Evolutionary conservation across 2,888 invertebrate genomes (phyloP), one percentile per base, ranked within the genome.

Genomic region (Ganaspis brasiliensis): DNA sequence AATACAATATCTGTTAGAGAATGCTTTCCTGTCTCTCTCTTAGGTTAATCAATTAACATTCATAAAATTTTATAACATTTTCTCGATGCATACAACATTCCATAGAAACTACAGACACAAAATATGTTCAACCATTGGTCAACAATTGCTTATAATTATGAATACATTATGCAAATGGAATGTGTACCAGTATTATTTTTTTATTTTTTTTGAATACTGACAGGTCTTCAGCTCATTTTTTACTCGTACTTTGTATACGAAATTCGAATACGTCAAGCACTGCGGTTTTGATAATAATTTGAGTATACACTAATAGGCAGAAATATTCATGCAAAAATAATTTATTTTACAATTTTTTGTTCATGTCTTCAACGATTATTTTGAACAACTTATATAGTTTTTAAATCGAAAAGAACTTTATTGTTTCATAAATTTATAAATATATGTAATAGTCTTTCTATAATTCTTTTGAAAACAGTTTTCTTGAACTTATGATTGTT

Each of bases 121-220:
- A 78, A 79, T 75, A 81, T 79, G 79, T 78, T 40, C 67, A 84
- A 83, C 78, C 78, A 87, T 84, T 86, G 85, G 83, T 87, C 84
- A 87, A 87, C 84, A 85, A 86, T 85, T 83, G 80, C 77, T 82
- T 82, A 82, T 76, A n/a, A 82, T 74, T 75, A 79, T 71, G 76
- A 75, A 72, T 78, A 82, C 72, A 61, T 75, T 56, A 75, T 71
- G 70, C 21, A 71, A 9, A 67, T 81, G 79, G 81, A 81, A 81
- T 79, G 77, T 80, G 31, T 72, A 24, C 35, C 35, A 63, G 63
- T 49, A 37, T 12, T 35, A 21, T 5, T 52, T 52, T 16, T 52
- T 16, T 52, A 71, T 4, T 21, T 77, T 24, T 67, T 57, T 52
- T 73, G 75, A 81, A 81, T 81, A 79, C 77, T 79, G 77, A 59